These are phyloP conservation scores for Charaxes varanes DNA, from an alignment of 1,140 invertebrate genomes.

Conservation along the genomic window DNA sequence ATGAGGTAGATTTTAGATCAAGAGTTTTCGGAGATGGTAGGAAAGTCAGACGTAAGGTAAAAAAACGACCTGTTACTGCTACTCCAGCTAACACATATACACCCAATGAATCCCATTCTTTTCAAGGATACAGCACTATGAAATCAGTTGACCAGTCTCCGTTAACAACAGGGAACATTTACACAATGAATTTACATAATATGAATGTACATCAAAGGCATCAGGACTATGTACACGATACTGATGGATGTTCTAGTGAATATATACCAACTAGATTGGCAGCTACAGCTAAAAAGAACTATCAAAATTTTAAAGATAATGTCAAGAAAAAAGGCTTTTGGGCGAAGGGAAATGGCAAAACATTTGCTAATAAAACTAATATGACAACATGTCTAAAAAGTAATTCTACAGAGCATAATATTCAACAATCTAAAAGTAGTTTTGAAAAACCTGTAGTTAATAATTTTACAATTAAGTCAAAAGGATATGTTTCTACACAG, in stretches of 20 bases:
- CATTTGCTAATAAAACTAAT: constrained; percentile 13
- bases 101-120: constrained; percentile 27
- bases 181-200: constrained; percentile 48
- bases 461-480: constrained; percentile 13
- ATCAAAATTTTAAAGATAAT: constrained; percentile 68
- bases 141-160: constrained; percentile 46
- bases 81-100: constrained; percentile 26
- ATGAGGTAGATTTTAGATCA: constrained; percentile 58
- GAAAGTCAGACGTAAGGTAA: constrained; percentile 42
- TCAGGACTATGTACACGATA: constrained; percentile 33
- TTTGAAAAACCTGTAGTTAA: constrained; percentile 4
- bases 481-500: constrained; percentile 21
- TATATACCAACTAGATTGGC: constrained; percentile 68
- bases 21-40: constrained; percentile 46
- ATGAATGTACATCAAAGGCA: constrained; percentile 36
- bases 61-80: constrained; percentile 26
- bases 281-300: constrained; percentile 60
- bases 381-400: not conserved
- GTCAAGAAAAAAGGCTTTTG: constrained; percentile 60
- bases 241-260: constrained; percentile 56
- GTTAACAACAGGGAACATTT: constrained; percentile 58
- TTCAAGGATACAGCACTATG: constrained; percentile 49
- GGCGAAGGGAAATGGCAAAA: constrained; percentile 56
- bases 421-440: not conserved
- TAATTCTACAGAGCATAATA: not conserved